phyloP scores from a whole-genome alignment of 2,113 vertebrate genomes.

The Coturnix japonica region DNA sequence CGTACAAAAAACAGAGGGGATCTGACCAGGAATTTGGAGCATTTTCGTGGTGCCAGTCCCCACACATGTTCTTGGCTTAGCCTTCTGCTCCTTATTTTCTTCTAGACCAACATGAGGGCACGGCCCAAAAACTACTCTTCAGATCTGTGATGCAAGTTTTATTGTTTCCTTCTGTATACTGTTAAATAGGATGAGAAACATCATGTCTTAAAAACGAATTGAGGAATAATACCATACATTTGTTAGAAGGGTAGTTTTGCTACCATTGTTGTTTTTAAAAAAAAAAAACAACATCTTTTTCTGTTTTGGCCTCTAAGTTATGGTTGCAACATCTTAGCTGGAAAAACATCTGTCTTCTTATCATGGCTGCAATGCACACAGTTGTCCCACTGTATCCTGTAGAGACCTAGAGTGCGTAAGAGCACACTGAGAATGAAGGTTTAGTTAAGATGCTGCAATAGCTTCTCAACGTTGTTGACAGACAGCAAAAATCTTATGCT shows the following conservation, averaged over 20 bases:
- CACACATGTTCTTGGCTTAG: constrained; percentile 45
- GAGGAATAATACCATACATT: constrained; percentile 55
- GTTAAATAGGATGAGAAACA: constrained; percentile 55
- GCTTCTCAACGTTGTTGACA: neutral
- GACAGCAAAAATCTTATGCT: neutral
- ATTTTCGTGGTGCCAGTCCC: constrained; percentile 43
- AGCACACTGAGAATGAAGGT: neutral
- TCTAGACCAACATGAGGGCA: neutral
- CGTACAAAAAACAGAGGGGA: constrained; percentile 18
- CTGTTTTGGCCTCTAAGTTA: constrained; percentile 18
- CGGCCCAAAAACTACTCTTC: constrained; percentile 15
- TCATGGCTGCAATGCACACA: neutral
- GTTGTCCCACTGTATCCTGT: neutral
- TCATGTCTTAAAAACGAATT: neutral
- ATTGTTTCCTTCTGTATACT: constrained; percentile 63
- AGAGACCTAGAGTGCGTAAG: neutral
- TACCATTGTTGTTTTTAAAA: constrained; percentile 53
- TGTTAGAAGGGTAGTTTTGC: constrained; percentile 53
- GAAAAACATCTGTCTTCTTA: constrained; percentile 28
- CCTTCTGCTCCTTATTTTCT: constrained; percentile 19
- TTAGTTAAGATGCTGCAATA: neutral
- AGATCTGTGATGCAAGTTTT: constrained; percentile 46
- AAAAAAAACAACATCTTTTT: neutral
- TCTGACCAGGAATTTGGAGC: neutral
- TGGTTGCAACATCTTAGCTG: constrained; percentile 29